Evolutionary conservation across 1,140 invertebrate species (phyloP).

Genomic region (Octopus sinensis): DNA sequence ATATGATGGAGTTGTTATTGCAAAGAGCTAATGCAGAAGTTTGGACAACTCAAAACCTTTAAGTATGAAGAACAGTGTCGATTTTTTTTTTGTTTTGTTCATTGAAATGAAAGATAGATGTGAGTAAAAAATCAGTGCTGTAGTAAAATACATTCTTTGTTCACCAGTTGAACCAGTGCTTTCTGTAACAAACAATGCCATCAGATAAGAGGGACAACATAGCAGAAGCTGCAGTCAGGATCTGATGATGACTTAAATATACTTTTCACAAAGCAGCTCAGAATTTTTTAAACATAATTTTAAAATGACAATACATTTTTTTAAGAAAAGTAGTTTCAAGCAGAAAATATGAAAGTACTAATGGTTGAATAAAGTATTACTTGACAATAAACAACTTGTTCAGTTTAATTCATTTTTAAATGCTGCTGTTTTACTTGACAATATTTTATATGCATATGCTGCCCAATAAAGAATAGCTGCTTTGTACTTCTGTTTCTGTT

Average conservation of each 20-base stretch:
- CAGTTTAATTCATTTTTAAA: too few species aligned
- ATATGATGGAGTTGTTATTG: slow-evolving; percentile 2
- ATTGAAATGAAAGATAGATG: not conserved
- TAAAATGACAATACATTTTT: not conserved
- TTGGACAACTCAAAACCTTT: not conserved
- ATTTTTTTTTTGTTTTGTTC: not conserved
- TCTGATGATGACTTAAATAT: not conserved
- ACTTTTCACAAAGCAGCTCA: not conserved
- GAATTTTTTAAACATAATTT: not conserved
- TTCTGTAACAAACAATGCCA: not conserved
- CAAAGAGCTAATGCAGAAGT: slow-evolving; percentile 4
- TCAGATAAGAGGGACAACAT: slow-evolving; percentile 1
- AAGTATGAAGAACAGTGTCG: not conserved
- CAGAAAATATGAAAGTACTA: not conserved
- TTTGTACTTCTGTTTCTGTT: too few species aligned
- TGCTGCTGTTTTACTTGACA: too few species aligned
- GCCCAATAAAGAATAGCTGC: too few species aligned
- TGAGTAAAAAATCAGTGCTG: not conserved
- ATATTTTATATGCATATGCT: too few species aligned
- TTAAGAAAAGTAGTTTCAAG: not conserved
- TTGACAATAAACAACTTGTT: not conserved
- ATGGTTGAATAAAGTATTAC: not conserved
- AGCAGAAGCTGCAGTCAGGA: not conserved
- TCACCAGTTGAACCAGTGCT: not conserved
- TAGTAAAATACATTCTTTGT: not conserved